These are phyloP conservation scores for Pristionchus pacificus DNA, from an alignment of 1,140 invertebrate genomes.

Conservation along the genomic window DNA sequence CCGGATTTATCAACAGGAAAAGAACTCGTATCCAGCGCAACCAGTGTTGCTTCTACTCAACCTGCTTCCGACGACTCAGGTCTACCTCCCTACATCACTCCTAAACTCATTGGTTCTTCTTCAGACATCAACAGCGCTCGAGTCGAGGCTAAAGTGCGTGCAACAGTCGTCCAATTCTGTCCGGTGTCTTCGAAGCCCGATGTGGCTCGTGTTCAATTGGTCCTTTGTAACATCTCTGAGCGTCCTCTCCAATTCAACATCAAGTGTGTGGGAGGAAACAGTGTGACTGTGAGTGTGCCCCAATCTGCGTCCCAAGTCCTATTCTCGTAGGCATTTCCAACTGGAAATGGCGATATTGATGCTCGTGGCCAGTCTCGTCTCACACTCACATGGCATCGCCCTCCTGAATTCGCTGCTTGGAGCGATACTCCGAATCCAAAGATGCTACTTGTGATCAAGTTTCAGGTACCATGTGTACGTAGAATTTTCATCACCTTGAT, in stretches of 20 bases:
- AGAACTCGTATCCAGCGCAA: no score
- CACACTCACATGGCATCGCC: constrained; percentile 25
- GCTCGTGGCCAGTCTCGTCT: constrained; percentile 25
- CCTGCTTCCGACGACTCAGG: no score
- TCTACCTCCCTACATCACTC: no score
- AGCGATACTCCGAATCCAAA: constrained; percentile 15
- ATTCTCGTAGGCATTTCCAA: constrained; percentile 13
- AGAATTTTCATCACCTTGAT: neutral
- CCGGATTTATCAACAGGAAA: no score
- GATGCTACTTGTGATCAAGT: constrained; percentile 28
- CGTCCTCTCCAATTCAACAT: constrained; percentile 28
- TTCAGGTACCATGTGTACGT: neutral
- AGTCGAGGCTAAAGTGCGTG: no score
- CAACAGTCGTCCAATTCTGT: constrained; percentile 21
- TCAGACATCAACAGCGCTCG: no score
- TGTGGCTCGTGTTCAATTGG: constrained; percentile 20
- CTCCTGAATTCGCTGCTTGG: constrained; percentile 20
- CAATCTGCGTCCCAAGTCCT: neutral
- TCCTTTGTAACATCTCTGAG: constrained; percentile 37
- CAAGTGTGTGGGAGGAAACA: constrained; percentile 21
- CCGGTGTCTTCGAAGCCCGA: neutral
- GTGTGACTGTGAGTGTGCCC: constrained; percentile 4
- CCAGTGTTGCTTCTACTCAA: no score
- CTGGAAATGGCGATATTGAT: constrained; percentile 28
- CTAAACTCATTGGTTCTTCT: no score